Conservation (phyloP, 2,797 vertebrate species). For the Rhabdophis nuchalis region DNA sequence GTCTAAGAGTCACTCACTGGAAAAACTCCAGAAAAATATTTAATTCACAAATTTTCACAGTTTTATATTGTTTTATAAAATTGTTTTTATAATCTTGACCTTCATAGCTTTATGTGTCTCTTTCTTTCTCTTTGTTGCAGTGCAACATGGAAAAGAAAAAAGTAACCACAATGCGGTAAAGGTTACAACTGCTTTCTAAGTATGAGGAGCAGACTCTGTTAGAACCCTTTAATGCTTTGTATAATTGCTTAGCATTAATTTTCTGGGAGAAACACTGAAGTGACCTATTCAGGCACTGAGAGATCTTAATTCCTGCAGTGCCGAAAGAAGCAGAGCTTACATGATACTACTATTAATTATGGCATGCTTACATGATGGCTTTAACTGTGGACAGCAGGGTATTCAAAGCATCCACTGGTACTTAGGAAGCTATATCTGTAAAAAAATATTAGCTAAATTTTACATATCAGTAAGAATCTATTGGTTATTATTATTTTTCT, state of each 20-base stretch:
- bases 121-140: conserved; percentile 24
- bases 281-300: background rate
- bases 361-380: conserved; percentile 1
- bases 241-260: conserved; percentile 57
- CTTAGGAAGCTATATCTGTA: background rate
- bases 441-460: background rate
- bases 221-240: conserved; percentile 52
- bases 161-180: background rate
- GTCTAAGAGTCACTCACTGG: conserved; percentile 52
- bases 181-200: conserved; percentile 41
- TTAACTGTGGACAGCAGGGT: background rate
- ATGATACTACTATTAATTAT: conserved; percentile 32
- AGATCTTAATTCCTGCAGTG: conserved; percentile 21
- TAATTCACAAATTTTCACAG: conserved; percentile 54
- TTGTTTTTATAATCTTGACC: conserved; percentile 58
- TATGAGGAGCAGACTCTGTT: conserved; percentile 29
- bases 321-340: conserved; percentile 2
- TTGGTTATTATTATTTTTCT: background rate
- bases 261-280: conserved; percentile 44
- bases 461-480: background rate
- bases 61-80: too few relatives aligned
- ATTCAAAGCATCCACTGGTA: background rate
- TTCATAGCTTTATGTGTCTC: conserved; percentile 52
- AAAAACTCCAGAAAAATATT: conserved; percentile 36
- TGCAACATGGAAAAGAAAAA: background rate